Base-by-base conservation (phyloP, 2,797 vertebrate genomes). In the Rhinophrynus dorsalis region DNA sequence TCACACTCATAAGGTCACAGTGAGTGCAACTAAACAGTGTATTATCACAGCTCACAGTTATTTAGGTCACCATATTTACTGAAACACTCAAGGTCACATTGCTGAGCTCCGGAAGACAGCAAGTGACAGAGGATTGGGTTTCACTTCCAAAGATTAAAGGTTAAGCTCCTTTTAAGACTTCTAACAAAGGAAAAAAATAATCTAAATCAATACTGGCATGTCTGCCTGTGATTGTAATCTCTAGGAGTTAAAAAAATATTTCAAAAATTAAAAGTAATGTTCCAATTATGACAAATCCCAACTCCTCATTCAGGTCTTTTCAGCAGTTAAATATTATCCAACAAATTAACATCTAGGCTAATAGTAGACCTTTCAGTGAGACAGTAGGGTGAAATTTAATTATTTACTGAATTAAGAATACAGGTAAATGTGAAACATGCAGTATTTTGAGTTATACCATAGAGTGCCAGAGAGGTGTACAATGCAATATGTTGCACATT, bases 141-240 rank as follows among this genome's bases (percentile, higher is more conserved):
- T 64, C 60, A 65, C 77, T 79, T 63, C 51, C 75, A 54, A 1
- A 75, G 74, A 77, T 75, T 74, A 79, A 79, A 77, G 47, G 2
- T 9, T 65, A 83, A 80, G 59, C 55, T 67, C 65, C 74, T 71
- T 74, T 57, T 37, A 50, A 58, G 0, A 0, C 42, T 61, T 68
- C 74, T 71, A 29, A 66, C n/a, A n/a, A n/a, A n/a, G n/a, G 52
- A 77, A 71, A 1, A 29, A 54, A 56, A 59, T 51, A 15, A 37
- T 10, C 52, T 58, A 67, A 73, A 70, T 9, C 77, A 67, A 9
- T 0, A 8, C 0, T 38, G 61, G 48, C 70, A 48, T 29, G 6
- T 0, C 11, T 54, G 52, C 23, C 50, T 32, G 0, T 0, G 1
- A 68, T 30, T 17, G 24, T 20, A 75, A 40, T 67, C 56, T 57